Percentiles rank a stretch among this genome's conserved stretches.
phyloP scores from a whole-genome alignment of 2,797 vertebrate species.

The Centropyge bicolor region DNA sequence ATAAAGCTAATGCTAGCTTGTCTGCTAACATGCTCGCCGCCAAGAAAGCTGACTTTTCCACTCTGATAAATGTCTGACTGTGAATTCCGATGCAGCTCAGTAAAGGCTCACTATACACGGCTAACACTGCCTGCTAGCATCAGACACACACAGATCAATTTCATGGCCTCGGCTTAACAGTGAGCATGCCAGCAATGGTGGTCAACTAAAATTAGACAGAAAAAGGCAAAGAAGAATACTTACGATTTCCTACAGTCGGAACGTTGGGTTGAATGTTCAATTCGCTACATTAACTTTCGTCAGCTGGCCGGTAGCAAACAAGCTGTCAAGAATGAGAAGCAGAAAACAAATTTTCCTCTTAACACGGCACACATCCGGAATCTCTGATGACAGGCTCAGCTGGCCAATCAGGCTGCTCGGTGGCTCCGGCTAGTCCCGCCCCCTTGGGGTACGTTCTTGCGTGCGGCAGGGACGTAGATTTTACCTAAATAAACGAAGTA shows the following conservation, averaged over 20 bases:
- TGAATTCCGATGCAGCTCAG: conserved; percentile 28
- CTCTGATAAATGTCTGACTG: not conserved
- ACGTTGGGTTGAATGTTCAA: conserved; percentile 24
- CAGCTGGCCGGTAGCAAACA: conserved; percentile 42
- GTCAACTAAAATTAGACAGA: conserved; percentile 10
- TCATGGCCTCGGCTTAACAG: conserved; percentile 72
- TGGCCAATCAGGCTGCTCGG: conserved; percentile 63
- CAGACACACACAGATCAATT: conserved; percentile 67
- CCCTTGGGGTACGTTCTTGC: not conserved
- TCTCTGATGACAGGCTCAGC: conserved; percentile 55
- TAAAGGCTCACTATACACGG: conserved; percentile 35
- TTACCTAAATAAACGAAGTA: not conserved
- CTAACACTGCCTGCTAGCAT: conserved; percentile 75
- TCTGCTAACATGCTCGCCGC: not conserved
- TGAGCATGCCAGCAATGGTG: conserved; percentile 19
- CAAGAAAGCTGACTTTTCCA: not conserved
- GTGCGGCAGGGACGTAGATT: fast-evolving
- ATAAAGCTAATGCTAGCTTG: not conserved
- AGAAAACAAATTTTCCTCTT: conserved; percentile 77
- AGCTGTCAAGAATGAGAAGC: conserved; percentile 71
- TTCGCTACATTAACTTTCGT: conserved; percentile 47
- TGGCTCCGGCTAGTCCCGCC: conserved; percentile 36
- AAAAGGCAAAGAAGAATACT: conserved; percentile 41
- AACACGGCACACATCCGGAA: conserved; percentile 75
- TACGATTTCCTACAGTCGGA: conserved; percentile 57